Conservation (phyloP, 2,113 vertebrate genomes). For the Atlantisia rogersi region DNA sequence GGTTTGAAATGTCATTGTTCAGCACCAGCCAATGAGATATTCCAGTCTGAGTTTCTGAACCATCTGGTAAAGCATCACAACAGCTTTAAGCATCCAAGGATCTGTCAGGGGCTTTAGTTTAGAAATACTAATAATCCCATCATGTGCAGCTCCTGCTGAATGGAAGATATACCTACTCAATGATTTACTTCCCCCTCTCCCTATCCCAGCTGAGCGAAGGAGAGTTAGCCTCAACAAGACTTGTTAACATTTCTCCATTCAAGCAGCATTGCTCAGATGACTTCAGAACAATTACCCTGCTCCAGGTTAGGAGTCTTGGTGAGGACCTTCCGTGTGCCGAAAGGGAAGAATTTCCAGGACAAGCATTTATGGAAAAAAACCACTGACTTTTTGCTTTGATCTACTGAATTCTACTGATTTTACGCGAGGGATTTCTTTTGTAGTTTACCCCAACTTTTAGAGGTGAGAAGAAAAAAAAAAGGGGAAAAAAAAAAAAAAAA, state of each 20-base stretch:
- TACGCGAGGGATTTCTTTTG: neutral
- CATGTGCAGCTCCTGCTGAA: slow-evolving; percentile 61
- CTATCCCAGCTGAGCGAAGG: neutral
- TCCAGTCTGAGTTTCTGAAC: slow-evolving; percentile 58
- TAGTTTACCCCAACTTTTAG: neutral
- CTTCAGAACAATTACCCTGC: neutral
- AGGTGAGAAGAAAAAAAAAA: neutral
- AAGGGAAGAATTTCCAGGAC: neutral
- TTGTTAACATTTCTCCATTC: neutral
- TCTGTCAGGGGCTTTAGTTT: slow-evolving; percentile 64
- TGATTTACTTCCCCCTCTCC: slow-evolving; percentile 11
- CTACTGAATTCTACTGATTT: neutral
- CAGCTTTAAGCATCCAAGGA: slow-evolving; percentile 61
- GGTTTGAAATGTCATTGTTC: slow-evolving; percentile 67
- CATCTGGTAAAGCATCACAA: slow-evolving; percentile 59
- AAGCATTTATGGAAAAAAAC: neutral
- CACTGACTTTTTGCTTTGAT: neutral
- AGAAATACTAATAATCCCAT: slow-evolving; percentile 61
- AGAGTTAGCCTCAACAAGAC: neutral
- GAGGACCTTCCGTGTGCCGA: neutral
- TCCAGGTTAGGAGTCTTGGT: neutral
- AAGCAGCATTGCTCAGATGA: neutral
- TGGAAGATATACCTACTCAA: slow-evolving; percentile 59
- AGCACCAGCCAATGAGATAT: slow-evolving; percentile 59
- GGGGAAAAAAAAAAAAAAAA: too few species aligned